Base-by-base conservation (phyloP, 2,888 invertebrate genomes). In the Macaria liturata region DNA sequence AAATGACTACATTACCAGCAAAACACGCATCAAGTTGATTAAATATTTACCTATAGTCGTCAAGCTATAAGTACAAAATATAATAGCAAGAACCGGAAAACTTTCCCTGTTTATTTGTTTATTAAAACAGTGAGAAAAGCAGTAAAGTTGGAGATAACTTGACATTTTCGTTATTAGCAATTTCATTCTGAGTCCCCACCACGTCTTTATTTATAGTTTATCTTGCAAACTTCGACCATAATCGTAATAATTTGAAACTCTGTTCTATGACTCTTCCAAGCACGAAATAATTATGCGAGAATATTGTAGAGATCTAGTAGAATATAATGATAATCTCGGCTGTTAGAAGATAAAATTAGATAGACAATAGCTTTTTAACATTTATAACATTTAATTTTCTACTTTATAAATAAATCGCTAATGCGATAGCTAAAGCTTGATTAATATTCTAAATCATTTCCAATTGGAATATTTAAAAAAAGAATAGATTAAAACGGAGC, bases 21-120 rank as follows among this genome's bases (percentile, higher is more conserved):
- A 20, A 6, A 34, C 8, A 46, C 7, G n/a, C 8, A 32, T 46
- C 43, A n/a, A 46, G 32, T 32, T 46, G 34, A 7, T 20, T 20
- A 37, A 37, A 37, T 37, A 37, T 37, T 37, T 6, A 37, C 34
- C 66, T 75, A 78, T 75, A 72, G 75, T 75, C 82, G 81, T 78
- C 81, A 78, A 78, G 72, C 64, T 69, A 72, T 75, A n/a, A n/a
- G n/a, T n/a, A 79, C 76, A 78, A 77, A 20, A 20, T 20, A 20
- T 20, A 20, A 76, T 74, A 74, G 71, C 71, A 70, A 62, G 64
- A 53, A 70, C 65, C 56, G 59, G 56, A 67, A 78, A 87, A 85
- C 78, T 87, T 88, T 80, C 67, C 67, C 72, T 79, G 81, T 86
- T 83, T 83, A 79, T 82, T 84, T 87, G 82, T 85, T 87, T 86